phyloP scores from a whole-genome alignment of 2,888 invertebrate species.

The Heteromyza rotundicornis region DNA sequence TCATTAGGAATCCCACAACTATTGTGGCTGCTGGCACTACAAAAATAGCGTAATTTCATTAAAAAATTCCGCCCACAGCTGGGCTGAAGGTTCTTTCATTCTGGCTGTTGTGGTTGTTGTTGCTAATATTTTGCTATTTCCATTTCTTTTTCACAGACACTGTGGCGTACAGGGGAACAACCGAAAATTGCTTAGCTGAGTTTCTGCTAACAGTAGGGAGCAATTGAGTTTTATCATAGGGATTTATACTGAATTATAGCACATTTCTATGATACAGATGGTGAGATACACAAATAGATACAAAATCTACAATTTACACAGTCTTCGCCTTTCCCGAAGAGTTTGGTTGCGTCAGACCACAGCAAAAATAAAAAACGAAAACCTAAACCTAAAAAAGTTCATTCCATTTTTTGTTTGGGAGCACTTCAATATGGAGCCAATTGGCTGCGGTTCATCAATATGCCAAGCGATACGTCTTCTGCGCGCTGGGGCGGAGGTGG shows the following conservation, averaged over 20 bases:
- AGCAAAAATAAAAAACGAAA: slow-evolving; percentile 7
- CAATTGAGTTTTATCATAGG: slow-evolving; percentile 48
- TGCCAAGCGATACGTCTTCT: slow-evolving; percentile 39
- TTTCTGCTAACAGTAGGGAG: slow-evolving; percentile 44
- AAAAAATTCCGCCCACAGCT: no score
- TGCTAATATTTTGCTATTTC: no score
- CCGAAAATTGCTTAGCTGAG: slow-evolving; percentile 41
- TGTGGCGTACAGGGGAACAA: slow-evolving; percentile 1
- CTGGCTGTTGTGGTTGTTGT: no score
- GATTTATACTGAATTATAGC: slow-evolving; percentile 51
- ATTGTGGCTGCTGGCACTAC: no score
- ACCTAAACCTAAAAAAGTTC: slow-evolving; percentile 5
- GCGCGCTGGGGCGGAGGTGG: slow-evolving; percentile 13
- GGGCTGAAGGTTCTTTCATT: no score
- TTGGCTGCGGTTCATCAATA: slow-evolving; percentile 55
- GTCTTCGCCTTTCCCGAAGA: not conserved
- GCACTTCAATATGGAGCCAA: slow-evolving; percentile 40
- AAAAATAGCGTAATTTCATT: no score
- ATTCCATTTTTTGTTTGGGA: slow-evolving; percentile 1
- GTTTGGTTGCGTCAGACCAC: not conserved
- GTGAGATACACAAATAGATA: slow-evolving; percentile 22
- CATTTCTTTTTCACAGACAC: no score
- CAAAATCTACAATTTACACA: slow-evolving; percentile 10
- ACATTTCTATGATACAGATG: slow-evolving; percentile 49
- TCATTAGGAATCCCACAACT: no score